phyloP scores from a whole-genome alignment of 2,113 vertebrate genomes.

The Ochotona curzoniae region DNA sequence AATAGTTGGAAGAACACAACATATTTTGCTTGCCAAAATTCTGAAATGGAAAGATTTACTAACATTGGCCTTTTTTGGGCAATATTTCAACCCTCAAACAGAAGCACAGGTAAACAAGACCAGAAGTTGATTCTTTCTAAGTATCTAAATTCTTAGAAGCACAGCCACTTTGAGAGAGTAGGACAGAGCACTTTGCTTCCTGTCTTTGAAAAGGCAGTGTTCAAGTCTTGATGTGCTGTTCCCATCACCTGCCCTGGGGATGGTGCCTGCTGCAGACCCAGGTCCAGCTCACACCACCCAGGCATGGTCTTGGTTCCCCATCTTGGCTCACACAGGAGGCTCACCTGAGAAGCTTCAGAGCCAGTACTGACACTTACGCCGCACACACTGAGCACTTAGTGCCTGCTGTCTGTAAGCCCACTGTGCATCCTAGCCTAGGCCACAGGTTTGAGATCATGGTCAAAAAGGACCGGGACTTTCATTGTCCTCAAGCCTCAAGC shows the following conservation, averaged over 20 bases:
- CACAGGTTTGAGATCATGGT: background rate
- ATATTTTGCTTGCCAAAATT: constrained; percentile 48
- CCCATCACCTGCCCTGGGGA: background rate
- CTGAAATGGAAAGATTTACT: constrained; percentile 53
- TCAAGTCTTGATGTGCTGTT: background rate
- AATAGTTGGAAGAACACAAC: constrained; percentile 2
- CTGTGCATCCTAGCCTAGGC: background rate
- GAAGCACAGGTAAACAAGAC: constrained; percentile 70
- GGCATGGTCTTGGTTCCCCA: accelerated
- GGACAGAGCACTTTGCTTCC: background rate
- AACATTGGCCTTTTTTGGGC: constrained; percentile 55
- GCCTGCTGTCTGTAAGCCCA: background rate
- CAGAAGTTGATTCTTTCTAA: constrained; percentile 41
- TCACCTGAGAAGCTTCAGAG: background rate
- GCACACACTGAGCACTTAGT: background rate
- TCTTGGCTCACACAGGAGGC: accelerated
- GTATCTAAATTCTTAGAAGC: constrained; percentile 65
- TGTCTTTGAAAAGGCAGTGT: background rate
- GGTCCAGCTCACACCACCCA: background rate
- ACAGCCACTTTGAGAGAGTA: background rate
- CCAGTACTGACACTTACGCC: accelerated
- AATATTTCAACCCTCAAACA: constrained; percentile 50
- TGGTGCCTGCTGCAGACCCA: no score
- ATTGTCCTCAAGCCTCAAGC: background rate
- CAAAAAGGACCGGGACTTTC: background rate